Conservation (phyloP, 1,140 invertebrate genomes). For the Berghia stephanieae region DNA sequence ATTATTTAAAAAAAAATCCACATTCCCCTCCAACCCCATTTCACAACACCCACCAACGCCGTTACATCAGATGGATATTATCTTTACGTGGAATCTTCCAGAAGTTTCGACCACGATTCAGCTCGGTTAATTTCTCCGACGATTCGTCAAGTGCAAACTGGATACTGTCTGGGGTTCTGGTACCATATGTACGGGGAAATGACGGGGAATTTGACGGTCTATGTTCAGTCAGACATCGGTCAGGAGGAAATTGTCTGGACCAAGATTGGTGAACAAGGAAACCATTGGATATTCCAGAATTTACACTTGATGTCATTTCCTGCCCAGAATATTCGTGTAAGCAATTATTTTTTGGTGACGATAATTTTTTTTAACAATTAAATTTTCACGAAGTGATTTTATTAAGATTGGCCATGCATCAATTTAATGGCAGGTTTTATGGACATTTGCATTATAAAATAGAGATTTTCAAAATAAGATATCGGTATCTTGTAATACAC, state of each 20-base stretch:
- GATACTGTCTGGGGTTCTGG: conserved; percentile 27
- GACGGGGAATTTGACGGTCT: conserved; percentile 18
- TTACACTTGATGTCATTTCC: too few species aligned
- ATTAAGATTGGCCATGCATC: too few species aligned
- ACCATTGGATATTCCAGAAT: too few species aligned
- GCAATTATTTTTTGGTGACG: too few species aligned
- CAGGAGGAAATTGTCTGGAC: conserved; percentile 8
- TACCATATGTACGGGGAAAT: conserved; percentile 31
- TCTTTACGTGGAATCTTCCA: conserved; percentile 79
- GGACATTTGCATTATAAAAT: too few species aligned
- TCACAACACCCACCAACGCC: too few species aligned
- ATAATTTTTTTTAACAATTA: too few species aligned
- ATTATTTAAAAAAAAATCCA: background rate
- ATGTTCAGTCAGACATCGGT: conserved; percentile 4
- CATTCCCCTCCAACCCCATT: background rate
- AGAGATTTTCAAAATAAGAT: too few species aligned
- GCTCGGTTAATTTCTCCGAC: conserved; percentile 20
- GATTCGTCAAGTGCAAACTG: background rate
- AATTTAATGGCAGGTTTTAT: too few species aligned
- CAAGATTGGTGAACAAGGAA: conserved; percentile 9
- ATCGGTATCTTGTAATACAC: too few species aligned
- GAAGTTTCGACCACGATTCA: conserved; percentile 4
- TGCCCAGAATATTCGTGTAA: too few species aligned
- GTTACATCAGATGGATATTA: conserved; percentile 77
- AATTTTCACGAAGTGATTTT: too few species aligned